Conservation (phyloP, 2,888 invertebrate species). For the Agrilus mali region DNA sequence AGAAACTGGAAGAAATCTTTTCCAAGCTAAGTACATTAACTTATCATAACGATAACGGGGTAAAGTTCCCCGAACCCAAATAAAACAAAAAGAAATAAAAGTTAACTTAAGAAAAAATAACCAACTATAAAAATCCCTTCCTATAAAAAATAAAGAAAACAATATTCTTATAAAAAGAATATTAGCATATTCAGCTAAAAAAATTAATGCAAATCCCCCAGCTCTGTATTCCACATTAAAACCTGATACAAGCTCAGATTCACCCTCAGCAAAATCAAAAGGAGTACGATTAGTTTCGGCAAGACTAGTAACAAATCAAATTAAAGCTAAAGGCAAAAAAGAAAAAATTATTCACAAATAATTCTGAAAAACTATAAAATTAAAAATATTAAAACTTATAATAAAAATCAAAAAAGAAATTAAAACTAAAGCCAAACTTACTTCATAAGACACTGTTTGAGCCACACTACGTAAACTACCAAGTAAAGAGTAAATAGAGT, state of each 20-base stretch:
- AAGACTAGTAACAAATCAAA: slow-evolving; percentile 47
- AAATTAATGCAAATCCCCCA: slow-evolving; percentile 58
- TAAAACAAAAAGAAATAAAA: slow-evolving; percentile 47
- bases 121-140: slow-evolving; percentile 35
- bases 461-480: slow-evolving; percentile 54
- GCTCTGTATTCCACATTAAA: slow-evolving; percentile 69
- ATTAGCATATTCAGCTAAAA: slow-evolving; percentile 56
- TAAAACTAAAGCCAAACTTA: slow-evolving; percentile 53
- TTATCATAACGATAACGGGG: slow-evolving; percentile 68
- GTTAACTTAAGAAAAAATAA: slow-evolving; percentile 43
- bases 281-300: slow-evolving; percentile 63
- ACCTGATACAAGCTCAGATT: slow-evolving; percentile 65
- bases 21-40: slow-evolving; percentile 57
- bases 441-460: slow-evolving; percentile 68
- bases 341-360: slow-evolving; percentile 42
- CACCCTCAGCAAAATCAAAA: slow-evolving; percentile 70
- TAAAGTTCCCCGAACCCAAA: slow-evolving; percentile 52
- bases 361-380: slow-evolving; percentile 38
- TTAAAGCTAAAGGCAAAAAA: slow-evolving; percentile 40
- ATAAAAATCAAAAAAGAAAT: slow-evolving; percentile 45
- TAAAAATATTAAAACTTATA: slow-evolving; percentile 41
- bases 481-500: slow-evolving; percentile 60
- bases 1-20: slow-evolving; percentile 48
- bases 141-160: slow-evolving; percentile 46
- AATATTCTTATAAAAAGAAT: slow-evolving; percentile 56